Base-by-base conservation (phyloP, 2,888 invertebrate genomes). In the Petrophora chlorosata region DNA sequence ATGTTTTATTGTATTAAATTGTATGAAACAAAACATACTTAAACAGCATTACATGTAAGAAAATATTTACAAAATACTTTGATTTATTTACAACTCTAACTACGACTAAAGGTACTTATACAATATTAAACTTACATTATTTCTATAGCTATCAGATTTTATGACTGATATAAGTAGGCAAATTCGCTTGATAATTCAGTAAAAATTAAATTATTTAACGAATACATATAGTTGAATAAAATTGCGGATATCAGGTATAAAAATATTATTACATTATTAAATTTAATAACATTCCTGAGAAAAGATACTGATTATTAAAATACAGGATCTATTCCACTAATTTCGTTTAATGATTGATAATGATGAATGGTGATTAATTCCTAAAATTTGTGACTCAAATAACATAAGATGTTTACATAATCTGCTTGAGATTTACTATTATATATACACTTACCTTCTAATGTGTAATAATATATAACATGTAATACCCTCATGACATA, bases 401-500 rank as follows among this genome's bases (percentile, higher is more conserved):
- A n/a, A n/a, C n/a, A n/a, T n/a, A n/a, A n/a, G n/a, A n/a, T n/a
- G n/a, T n/a, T n/a, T n/a, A n/a, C n/a, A n/a, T n/a, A n/a, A n/a
- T n/a, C n/a, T n/a, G n/a, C n/a, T n/a, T n/a, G n/a, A n/a, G n/a
- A n/a, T n/a, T n/a, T n/a, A n/a, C n/a, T n/a, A n/a, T n/a, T n/a
- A n/a, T n/a, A n/a, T n/a, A n/a, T n/a, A n/a, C n/a, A n/a, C n/a
- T n/a, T n/a, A n/a, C n/a, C n/a, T n/a, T n/a, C n/a, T n/a, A n/a
- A n/a, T 1, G 19, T 19, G 19, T 19, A 19, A 19, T 2, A 19
- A 19, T 19, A 19, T 19, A 4, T n/a, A n/a, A n/a, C n/a, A n/a
- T n/a, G n/a, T n/a, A 78, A 75, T 84, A 87, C 85, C 87, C 86
- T 86, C 83, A 85, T 82, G 66, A 70, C 65, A 67, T 29, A 13